These are phyloP conservation scores for Leptestheria dahalacensis DNA, from an alignment of 1,140 invertebrate genomes.

Conservation along the genomic window DNA sequence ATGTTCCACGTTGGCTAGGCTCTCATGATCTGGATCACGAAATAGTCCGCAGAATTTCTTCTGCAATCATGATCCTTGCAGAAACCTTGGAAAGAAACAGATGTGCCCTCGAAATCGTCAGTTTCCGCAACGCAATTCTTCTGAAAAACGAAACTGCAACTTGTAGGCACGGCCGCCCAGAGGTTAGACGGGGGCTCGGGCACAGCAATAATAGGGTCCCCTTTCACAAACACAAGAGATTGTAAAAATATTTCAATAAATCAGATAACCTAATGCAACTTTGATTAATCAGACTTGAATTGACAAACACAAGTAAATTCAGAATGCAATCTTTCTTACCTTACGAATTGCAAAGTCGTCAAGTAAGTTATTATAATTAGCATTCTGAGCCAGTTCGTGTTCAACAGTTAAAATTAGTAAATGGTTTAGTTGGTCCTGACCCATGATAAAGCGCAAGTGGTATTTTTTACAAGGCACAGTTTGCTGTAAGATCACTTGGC, in stretches of 20 bases:
- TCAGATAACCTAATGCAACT: not conserved
- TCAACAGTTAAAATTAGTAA: slow-evolving; percentile 4
- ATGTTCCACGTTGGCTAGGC: not conserved
- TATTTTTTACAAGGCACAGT: not conserved
- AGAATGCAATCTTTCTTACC: not conserved
- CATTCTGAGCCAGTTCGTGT: not conserved
- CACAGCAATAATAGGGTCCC: not conserved
- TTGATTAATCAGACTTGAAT: not conserved
- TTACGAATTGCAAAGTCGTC: not conserved
- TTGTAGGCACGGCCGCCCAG: not conserved
- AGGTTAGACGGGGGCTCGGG: not conserved
- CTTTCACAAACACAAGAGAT: not conserved
- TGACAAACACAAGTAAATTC: no score
- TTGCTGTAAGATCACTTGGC: not conserved
- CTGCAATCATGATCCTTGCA: not conserved
- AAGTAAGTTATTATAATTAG: not conserved
- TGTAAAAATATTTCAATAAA: not conserved
- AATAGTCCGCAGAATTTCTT: not conserved
- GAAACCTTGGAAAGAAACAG: not conserved
- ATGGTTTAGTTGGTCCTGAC: slow-evolving; percentile 5
- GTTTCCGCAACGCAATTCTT: not conserved
- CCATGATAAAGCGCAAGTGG: slow-evolving; percentile 7
- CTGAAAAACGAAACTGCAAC: not conserved
- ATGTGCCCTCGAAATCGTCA: not conserved
- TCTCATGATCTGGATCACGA: not conserved